Evolutionary conservation across 2,888 invertebrate genomes (phyloP).

Genomic region (Arrhopalites spinosus): DNA sequence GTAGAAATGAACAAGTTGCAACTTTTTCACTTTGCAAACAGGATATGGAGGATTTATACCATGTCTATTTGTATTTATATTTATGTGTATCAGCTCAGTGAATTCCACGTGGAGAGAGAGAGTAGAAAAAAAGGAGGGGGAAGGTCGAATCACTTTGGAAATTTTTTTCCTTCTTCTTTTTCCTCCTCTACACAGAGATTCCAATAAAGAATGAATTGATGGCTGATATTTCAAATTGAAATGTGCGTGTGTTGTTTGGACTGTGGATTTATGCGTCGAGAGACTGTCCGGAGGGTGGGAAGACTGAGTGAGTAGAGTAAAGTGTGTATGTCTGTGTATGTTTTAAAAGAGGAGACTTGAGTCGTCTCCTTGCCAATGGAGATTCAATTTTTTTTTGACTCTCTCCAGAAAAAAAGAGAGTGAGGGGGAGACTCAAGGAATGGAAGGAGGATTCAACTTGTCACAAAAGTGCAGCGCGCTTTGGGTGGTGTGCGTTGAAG

Average conservation of each 20-base stretch:
- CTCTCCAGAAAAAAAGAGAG: too few relatives aligned
- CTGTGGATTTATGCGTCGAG: too few relatives aligned
- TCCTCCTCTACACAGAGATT: neutral
- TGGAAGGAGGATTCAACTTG: too few relatives aligned
- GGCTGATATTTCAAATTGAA: neutral
- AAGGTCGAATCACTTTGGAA: neutral
- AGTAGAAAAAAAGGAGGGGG: neutral
- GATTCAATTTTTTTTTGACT: too few relatives aligned
- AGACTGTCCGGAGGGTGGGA: too few relatives aligned
- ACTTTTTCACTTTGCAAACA: neutral
- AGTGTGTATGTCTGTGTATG: neutral
- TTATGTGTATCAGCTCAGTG: neutral
- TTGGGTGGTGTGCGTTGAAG: constrained; percentile 1
- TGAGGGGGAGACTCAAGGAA: too few relatives aligned
- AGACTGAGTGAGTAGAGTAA: neutral
- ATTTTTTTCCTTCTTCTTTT: neutral
- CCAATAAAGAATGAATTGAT: constrained; percentile 2
- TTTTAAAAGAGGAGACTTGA: neutral
- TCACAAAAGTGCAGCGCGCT: too few relatives aligned
- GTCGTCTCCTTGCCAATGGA: too few relatives aligned
- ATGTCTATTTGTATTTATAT: constrained; percentile 2
- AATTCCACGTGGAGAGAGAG: neutral
- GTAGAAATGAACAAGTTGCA: constrained; percentile 6
- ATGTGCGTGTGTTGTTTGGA: neutral
- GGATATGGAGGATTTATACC: neutral